Conservation (phyloP, 2,113 vertebrate genomes). For the Coracopsis vasa region DNA sequence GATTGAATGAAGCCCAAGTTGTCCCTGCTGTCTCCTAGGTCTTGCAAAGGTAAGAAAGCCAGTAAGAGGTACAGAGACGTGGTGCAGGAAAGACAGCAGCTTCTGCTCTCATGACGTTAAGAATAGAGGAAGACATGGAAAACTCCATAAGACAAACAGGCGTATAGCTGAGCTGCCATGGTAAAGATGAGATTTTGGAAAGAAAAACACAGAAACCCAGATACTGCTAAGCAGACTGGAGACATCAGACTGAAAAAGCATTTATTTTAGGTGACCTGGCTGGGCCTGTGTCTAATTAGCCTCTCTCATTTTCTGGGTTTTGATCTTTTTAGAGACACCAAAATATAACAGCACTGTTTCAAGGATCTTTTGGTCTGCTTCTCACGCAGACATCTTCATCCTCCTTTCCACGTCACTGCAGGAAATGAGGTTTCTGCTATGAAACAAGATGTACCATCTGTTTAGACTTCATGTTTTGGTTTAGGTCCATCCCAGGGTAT, state of each 20-base stretch:
- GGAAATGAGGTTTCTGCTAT: constrained; percentile 2
- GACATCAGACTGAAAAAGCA: background rate
- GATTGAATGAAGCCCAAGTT: background rate
- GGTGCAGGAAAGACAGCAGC: background rate
- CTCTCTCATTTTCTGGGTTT: background rate
- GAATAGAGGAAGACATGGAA: background rate
- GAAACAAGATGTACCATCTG: background rate
- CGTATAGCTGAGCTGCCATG: background rate
- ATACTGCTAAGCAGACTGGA: background rate
- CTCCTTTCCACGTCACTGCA: background rate
- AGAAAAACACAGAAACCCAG: background rate
- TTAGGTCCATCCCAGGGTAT: background rate
- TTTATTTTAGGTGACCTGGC: background rate
- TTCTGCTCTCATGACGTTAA: background rate
- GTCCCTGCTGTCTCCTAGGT: background rate
- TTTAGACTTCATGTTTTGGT: background rate
- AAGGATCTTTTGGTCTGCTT: background rate
- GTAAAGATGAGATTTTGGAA: background rate
- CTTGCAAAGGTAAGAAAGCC: background rate
- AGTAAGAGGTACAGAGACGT: background rate
- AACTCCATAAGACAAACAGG: background rate
- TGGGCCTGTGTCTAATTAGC: background rate
- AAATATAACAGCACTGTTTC: background rate
- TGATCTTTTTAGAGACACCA: background rate
- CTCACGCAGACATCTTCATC: background rate